Percentiles rank a stretch among this genome's conserved stretches.
These are phyloP conservation scores for Blomia tropicalis DNA, from an alignment of 2,888 invertebrate species.

Conservation along the genomic window DNA sequence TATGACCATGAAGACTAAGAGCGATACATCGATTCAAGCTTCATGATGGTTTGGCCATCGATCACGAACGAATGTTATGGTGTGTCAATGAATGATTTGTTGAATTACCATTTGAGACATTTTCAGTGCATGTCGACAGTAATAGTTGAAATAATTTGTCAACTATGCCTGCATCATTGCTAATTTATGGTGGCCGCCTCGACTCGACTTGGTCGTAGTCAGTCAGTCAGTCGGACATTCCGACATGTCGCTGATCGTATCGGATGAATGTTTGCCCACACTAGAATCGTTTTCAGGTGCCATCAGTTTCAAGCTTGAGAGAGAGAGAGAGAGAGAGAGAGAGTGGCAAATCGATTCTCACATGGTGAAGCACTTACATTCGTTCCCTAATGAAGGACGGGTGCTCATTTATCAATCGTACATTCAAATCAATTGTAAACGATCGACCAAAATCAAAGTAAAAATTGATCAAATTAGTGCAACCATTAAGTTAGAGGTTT, in stretches of 20 bases:
- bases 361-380: no score
- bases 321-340: no score
- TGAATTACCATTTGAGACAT: no score
- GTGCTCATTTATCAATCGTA: conserved; percentile 3
- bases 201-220: background rate
- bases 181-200: background rate
- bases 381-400: background rate
- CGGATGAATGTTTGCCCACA: background rate
- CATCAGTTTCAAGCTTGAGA: no score
- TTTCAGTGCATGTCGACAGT: background rate
- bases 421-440: background rate
- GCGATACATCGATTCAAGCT: no score
- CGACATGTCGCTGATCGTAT: background rate
- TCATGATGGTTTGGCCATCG: no score
- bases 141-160: conserved; percentile 8
- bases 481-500: background rate
- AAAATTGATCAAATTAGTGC: conserved; percentile 3
- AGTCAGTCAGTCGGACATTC: background rate
- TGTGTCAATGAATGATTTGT: conserved; percentile 10
- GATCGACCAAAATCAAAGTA: background rate
- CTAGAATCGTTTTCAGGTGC: no score
- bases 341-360: conserved; percentile 14
- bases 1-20: no score
- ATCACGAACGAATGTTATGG: no score
- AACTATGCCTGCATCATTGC: conserved; percentile 3